Conservation (phyloP, 1,140 invertebrate genomes). For the Ceratoteleas bidentatus region DNA sequence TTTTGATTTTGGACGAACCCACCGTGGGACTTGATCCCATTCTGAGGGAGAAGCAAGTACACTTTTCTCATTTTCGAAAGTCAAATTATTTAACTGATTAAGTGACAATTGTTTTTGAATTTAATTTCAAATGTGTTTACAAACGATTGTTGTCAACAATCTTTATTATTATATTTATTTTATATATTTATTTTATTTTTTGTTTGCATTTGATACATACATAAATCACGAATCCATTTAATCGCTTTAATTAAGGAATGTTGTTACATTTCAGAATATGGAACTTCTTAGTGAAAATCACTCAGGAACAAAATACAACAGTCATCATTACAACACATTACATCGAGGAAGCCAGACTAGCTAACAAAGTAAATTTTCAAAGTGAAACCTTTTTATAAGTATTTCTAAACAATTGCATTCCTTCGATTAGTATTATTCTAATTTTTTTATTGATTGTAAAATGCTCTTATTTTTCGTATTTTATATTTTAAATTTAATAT, state of each 20-base stretch:
- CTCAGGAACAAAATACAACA: slow-evolving; percentile 85
- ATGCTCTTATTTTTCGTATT: too few relatives aligned
- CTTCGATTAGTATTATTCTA: too few relatives aligned
- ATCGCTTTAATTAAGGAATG: not conserved
- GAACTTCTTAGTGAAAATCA: slow-evolving; percentile 90
- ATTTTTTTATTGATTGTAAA: too few relatives aligned
- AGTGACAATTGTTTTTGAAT: not conserved
- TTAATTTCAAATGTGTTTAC: not conserved
- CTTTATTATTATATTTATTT: too few relatives aligned
- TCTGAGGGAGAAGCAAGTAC: slow-evolving; percentile 89
- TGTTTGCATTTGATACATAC: not conserved
- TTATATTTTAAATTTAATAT: too few relatives aligned
- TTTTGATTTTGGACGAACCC: slow-evolving; percentile 95
- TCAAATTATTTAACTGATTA: not conserved
- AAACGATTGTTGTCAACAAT: too few relatives aligned
- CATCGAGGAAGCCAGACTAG: slow-evolving; percentile 94
- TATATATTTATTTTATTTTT: slow-evolving; percentile 69
- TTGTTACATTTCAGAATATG: slow-evolving; percentile 87
- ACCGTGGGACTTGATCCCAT: slow-evolving; percentile 96
- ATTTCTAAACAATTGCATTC: too few relatives aligned
- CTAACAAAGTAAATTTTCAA: slow-evolving; percentile 88
- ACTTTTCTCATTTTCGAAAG: slow-evolving; percentile 36
- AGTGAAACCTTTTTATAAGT: too few relatives aligned
- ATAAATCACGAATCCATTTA: not conserved
- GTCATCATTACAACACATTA: slow-evolving; percentile 97